A percentile compares a stretch with the other conserved stretches of the same genome.
Conservation (phyloP, 2,888 invertebrate species). For the Protula sp. region DNA sequence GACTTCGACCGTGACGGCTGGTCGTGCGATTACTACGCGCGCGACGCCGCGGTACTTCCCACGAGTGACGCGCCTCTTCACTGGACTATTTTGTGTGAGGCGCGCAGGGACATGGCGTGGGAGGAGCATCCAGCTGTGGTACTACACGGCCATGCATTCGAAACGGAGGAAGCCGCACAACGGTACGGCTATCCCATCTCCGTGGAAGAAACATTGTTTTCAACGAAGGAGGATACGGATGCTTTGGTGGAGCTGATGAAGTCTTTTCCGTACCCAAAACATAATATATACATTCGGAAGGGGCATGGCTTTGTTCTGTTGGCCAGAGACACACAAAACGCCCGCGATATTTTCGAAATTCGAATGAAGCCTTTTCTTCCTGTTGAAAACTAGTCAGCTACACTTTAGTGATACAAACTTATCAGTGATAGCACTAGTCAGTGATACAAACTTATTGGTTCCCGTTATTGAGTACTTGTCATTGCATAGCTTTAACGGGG, state of each 20-base stretch:
- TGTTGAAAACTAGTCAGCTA: not conserved
- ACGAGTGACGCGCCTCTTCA: conserved; percentile 25
- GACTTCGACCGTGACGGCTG: conserved; percentile 13
- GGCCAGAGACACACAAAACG: conserved; percentile 27
- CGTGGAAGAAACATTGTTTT: conserved; percentile 18
- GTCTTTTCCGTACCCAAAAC: conserved; percentile 11
- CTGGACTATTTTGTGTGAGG: conserved; percentile 3
- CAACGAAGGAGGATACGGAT: conserved; percentile 17
- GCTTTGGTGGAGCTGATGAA: conserved; percentile 15
- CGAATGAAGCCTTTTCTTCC: conserved; percentile 9
- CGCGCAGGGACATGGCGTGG: conserved; percentile 4
- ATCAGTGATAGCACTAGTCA: too few relatives aligned
- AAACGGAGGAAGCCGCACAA: conserved; percentile 13
- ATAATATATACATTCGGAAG: conserved; percentile 17
- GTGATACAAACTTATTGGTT: too few relatives aligned
- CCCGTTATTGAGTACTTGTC: too few relatives aligned
- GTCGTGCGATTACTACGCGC: conserved; percentile 11
- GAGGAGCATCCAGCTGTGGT: conserved; percentile 6
- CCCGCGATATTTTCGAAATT: conserved; percentile 4
- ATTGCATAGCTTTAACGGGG: too few relatives aligned
- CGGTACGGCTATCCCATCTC: conserved; percentile 14
- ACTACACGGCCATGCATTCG: conserved; percentile 22
- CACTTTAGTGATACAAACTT: too few relatives aligned
- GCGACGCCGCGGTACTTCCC: conserved; percentile 6
- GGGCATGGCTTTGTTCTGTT: conserved; percentile 26